phyloP scores from a whole-genome alignment of 2,888 invertebrate genomes.

The Panopea generosa region DNA sequence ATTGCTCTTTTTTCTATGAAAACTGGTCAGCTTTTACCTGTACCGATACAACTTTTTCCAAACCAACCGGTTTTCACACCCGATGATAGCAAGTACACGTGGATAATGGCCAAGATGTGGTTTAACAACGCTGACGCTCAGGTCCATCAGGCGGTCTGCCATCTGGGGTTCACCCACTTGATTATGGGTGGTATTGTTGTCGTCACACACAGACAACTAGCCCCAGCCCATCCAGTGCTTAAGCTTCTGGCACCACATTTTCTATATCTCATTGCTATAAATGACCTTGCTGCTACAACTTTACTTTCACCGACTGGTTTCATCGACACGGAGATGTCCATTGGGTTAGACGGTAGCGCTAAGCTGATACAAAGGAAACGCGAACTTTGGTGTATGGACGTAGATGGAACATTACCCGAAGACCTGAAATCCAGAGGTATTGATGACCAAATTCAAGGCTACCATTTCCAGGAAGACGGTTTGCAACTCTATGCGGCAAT shows the following conservation, averaged over 20 bases:
- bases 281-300: conserved; percentile 80
- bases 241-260: conserved; percentile 86
- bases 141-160: conserved; percentile 85
- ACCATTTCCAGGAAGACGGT: conserved; percentile 84
- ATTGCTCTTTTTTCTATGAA: conserved; percentile 85
- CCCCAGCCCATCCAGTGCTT: conserved; percentile 86
- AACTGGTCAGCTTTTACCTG: conserved; percentile 81
- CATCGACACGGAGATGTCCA: conserved; percentile 54
- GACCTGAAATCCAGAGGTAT: conserved; percentile 81
- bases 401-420: conserved; percentile 80
- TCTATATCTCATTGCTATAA: conserved; percentile 86
- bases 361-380: conserved; percentile 37
- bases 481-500: conserved; percentile 81
- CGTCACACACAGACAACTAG: conserved; percentile 85
- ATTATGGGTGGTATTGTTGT: conserved; percentile 86
- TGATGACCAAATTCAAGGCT: conserved; percentile 80
- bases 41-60: conserved; percentile 85
- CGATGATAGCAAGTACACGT: conserved; percentile 82
- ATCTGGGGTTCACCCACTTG: conserved; percentile 85
- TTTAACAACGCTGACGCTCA: no score
- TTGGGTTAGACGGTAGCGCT: conserved; percentile 37
- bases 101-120: conserved; percentile 86
- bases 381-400: conserved; percentile 74
- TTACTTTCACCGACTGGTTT: conserved; percentile 39
- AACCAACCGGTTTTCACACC: conserved; percentile 85